Base-by-base conservation (phyloP, 2,888 invertebrate genomes). In the Meta bourneti region DNA sequence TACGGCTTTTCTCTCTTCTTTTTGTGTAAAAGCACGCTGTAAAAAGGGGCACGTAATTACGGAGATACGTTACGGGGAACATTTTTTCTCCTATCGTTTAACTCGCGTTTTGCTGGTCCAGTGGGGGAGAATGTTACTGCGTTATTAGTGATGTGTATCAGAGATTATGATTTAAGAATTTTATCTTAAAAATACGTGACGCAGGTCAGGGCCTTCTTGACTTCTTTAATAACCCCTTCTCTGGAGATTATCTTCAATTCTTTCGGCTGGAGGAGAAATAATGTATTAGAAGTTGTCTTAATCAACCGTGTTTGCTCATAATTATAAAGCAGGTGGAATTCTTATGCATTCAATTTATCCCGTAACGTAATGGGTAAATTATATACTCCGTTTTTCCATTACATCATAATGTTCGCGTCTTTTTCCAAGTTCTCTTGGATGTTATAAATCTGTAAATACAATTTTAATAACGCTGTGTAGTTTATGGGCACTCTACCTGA, bases 11-110 rank as follows among this genome's bases (percentile, higher is more conserved):
- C 34, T 34, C 34, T 34, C 19, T 8, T 74, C 51, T 69, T 81
- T 75, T 88, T 75, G 74, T 81, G 54, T 72, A 69, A 34, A 54
- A 69, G 20, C 69, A 71, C 54, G 85, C 48, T 75, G 48, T 54
- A 75, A 86, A 86, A 89, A 80, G 51, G 34, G 13, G 69, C 8
- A 16, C 75, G 54, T 90, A 90, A 90, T 90, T 90, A 81, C 72
- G 74, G 84, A 74, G 79, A 77, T 90, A 79, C 80, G 78, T 80
- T 81, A 19, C 49, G 11, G n/a, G 61, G 54, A 90, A 72, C 75
- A 81, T 81, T 86, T 85, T 77, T 84, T 83, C 54, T 69, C 71
- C 78, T 75, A 81, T 70, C 61, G 70, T 89, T 89, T 77, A 89
- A 71, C 69, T 81, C 81, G 70, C 70, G 78, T 86, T 86, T 86